Percentiles rank a stretch among this genome's conserved stretches.
Evolutionary conservation across 23 tunicate genomes (phyloP).

Genomic region (Trididemnum miniatum): DNA sequence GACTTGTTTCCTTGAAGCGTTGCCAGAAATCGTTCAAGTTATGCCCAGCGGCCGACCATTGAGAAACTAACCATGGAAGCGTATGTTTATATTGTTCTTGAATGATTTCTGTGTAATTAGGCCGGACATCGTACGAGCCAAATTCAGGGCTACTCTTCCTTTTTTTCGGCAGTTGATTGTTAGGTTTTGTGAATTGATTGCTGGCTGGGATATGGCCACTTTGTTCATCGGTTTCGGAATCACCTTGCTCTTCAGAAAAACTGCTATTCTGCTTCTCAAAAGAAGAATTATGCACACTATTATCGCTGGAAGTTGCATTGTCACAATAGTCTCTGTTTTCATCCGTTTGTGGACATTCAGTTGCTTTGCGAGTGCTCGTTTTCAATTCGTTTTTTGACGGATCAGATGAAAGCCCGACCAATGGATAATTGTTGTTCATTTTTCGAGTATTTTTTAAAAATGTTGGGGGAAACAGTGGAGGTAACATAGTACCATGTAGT

Average conservation of each 20-base stretch:
- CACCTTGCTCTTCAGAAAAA: background rate
- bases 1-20: background rate
- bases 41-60: slow-evolving; percentile 4
- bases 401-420: background rate
- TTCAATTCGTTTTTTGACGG: background rate
- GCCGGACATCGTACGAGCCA: background rate
- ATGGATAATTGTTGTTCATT: background rate
- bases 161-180: background rate
- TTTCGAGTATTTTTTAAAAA: background rate
- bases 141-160: background rate
- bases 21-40: slow-evolving; percentile 1
- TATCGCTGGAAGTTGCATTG: background rate
- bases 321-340: background rate
- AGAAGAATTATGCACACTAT: background rate
- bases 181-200: too few species aligned
- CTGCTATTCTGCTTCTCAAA: background rate
- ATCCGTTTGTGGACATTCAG: background rate
- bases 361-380: background rate
- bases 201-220: background rate
- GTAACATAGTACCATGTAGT: background rate
- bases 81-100: slow-evolving; percentile 36
- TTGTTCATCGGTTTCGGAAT: background rate
- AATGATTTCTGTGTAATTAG: background rate
- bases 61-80: slow-evolving; percentile 47
- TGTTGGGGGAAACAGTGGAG: slow-evolving; percentile 8